Evolutionary conservation across 2,113 vertebrate species (phyloP).

Genomic region (Martes martes): DNA sequence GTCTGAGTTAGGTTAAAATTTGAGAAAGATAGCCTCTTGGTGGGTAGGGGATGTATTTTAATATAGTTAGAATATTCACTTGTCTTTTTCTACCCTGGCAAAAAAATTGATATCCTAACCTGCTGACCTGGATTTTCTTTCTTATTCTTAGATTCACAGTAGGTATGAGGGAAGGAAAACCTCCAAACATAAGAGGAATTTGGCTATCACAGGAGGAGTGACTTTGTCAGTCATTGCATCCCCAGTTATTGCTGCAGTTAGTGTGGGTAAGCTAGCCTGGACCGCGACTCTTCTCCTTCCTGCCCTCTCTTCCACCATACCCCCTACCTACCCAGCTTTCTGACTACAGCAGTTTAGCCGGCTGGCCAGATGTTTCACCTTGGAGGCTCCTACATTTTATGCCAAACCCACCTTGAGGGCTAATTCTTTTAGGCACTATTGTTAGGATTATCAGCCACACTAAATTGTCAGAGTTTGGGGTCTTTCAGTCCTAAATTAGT

Average conservation of each 20-base stretch:
- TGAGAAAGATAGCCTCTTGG: conserved; percentile 10
- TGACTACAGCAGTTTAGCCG: background rate
- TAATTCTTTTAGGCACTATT: background rate
- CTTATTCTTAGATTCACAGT: conserved; percentile 91
- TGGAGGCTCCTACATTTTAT: background rate
- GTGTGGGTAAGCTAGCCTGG: conserved; percentile 88
- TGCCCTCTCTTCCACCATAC: background rate
- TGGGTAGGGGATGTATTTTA: background rate
- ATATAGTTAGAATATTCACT: background rate
- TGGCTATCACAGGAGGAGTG: conserved; percentile 97
- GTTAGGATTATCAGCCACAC: background rate
- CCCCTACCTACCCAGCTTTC: background rate
- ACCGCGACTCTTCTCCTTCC: background rate
- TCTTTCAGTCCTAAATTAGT: conserved; percentile 21
- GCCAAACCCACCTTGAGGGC: background rate
- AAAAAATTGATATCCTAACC: conserved; percentile 6
- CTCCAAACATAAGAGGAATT: conserved; percentile 94
- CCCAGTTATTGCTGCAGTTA: conserved; percentile 97
- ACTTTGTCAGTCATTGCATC: conserved; percentile 96
- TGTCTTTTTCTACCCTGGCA: conserved; percentile 19
- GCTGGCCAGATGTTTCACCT: background rate
- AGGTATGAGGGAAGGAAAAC: conserved; percentile 97
- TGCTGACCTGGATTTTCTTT: conserved; percentile 64
- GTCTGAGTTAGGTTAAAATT: conserved; percentile 55
- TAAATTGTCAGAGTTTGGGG: background rate